Conservation (phyloP, 2,113 vertebrate species). For the Regulus satrapa region DNA sequence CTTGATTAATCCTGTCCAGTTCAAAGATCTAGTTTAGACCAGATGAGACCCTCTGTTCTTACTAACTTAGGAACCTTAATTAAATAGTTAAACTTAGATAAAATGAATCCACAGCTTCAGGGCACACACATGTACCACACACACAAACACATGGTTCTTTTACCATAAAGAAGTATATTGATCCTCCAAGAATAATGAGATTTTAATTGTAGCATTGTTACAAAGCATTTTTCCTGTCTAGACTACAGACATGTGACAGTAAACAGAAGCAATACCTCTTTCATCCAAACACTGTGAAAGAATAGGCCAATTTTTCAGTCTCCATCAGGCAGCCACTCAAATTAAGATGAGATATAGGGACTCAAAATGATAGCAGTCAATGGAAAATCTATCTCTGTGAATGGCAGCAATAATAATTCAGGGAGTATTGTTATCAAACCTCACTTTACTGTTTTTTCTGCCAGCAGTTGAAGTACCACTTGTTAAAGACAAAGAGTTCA, state of each 20-base stretch:
- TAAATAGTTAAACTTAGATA: not conserved
- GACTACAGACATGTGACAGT: constrained; percentile 14
- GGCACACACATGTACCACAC: rapidly evolving
- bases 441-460: not conserved
- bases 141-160: not conserved
- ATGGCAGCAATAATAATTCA: constrained; percentile 25
- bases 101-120: not conserved
- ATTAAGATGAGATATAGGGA: constrained; percentile 24
- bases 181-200: not conserved
- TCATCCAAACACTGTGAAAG: not conserved
- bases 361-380: constrained; percentile 18
- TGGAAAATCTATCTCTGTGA: constrained; percentile 39
- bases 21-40: not conserved
- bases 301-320: constrained; percentile 40
- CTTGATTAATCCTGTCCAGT: not conserved
- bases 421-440: not conserved
- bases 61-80: not conserved
- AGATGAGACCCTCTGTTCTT: not conserved
- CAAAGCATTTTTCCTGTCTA: constrained; percentile 13
- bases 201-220: constrained; percentile 49
- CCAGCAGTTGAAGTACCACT: not conserved
- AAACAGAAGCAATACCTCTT: constrained; percentile 32
- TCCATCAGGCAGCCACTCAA: constrained; percentile 13
- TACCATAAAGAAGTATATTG: not conserved
- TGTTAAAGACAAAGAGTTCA: not conserved